Conservation (phyloP, 2,888 invertebrate genomes). For the Cataglyphis cursor region DNA sequence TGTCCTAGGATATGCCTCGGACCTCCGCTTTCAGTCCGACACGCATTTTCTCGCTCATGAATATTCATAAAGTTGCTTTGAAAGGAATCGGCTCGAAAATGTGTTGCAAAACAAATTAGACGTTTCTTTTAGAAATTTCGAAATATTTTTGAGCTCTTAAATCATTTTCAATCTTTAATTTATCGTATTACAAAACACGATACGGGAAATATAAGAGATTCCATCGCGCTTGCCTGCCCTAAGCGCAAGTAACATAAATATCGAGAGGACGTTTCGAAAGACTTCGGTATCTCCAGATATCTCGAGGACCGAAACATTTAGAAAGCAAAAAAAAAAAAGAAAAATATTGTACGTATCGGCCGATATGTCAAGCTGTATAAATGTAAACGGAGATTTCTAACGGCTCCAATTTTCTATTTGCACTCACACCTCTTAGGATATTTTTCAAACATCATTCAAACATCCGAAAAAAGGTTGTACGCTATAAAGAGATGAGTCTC, state of each 20-base stretch:
- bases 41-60: neutral
- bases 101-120: neutral
- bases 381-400: conserved; percentile 39
- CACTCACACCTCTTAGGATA: conserved; percentile 13
- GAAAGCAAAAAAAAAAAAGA: conserved; percentile 49
- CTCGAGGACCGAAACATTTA: conserved; percentile 45
- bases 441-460: conserved; percentile 10
- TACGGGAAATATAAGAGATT: neutral
- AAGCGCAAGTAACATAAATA: conserved; percentile 27
- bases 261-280: conserved; percentile 23
- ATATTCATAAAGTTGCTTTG: neutral
- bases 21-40: conserved; percentile 10
- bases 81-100: neutral
- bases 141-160: neutral
- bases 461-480: neutral
- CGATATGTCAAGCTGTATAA: conserved; percentile 25
- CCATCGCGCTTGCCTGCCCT: neutral
- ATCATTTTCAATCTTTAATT: neutral
- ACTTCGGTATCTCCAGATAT: conserved; percentile 9
- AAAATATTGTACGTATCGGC: neutral
- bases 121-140: neutral
- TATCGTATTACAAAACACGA: neutral
- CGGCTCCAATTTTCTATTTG: conserved; percentile 47
- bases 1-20: conserved; percentile 3
- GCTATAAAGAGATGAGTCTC: neutral